Conservation (phyloP, 2,113 vertebrate species). For the Panthera uncia region DNA sequence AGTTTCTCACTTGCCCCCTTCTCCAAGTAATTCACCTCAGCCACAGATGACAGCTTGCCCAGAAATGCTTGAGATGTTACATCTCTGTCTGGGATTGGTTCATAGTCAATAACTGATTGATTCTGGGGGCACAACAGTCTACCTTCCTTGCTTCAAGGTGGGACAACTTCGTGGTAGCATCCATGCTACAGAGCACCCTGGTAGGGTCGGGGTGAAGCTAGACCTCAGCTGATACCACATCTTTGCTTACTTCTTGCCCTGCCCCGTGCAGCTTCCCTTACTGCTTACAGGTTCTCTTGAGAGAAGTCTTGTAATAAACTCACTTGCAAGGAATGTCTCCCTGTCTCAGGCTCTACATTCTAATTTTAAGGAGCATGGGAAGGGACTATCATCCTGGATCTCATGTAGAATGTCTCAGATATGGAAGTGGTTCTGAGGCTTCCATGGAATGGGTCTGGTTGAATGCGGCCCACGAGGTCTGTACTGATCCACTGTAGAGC, state of each 20-base stretch:
- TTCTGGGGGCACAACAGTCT: not conserved
- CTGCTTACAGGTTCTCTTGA: not conserved
- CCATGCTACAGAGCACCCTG: not conserved
- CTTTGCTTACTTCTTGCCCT: not conserved
- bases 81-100: not conserved
- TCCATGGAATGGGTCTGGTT: not conserved
- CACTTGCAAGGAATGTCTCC: not conserved
- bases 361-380: not conserved
- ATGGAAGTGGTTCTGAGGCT: not conserved
- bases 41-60: not conserved
- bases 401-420: not conserved
- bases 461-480: not conserved
- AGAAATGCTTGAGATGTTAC: not conserved
- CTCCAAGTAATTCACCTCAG: not conserved
- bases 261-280: not conserved
- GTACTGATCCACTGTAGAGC: not conserved
- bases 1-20: not conserved
- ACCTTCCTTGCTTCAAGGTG: not conserved
- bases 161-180: not conserved
- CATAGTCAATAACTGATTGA: not conserved
- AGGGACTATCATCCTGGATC: not conserved
- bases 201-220: not conserved
- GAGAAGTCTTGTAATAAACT: not conserved
- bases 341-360: not conserved
- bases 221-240: not conserved